These are phyloP conservation scores for Boulengeromyrus knoepffleri DNA, from an alignment of 2,113 vertebrate species.

Conservation along the genomic window DNA sequence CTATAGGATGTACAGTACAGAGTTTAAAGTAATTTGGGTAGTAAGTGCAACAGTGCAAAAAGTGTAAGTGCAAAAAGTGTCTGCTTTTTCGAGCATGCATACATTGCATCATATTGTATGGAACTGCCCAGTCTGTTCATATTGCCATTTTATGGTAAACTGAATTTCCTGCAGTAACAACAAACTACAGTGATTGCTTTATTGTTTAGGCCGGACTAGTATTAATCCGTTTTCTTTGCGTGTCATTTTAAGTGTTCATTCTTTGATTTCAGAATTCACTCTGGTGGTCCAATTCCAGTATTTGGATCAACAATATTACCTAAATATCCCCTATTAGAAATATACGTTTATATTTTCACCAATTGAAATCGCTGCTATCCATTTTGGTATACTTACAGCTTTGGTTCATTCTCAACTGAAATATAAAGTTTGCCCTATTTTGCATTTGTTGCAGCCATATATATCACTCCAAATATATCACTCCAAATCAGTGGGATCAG, in stretches of 20 bases:
- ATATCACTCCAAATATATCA: too few relatives aligned
- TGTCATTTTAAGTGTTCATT: background rate
- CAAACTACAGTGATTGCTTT: background rate
- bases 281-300: background rate
- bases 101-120: background rate
- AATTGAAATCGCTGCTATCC: too few relatives aligned
- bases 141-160: background rate
- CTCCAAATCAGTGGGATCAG: too few relatives aligned
- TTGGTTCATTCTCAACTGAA: too few relatives aligned
- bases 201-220: background rate
- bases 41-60: too few relatives aligned
- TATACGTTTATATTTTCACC: too few relatives aligned
- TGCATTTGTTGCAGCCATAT: too few relatives aligned
- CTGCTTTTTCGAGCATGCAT: background rate
- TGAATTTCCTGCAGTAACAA: background rate
- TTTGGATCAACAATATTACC: background rate
- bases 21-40: too few relatives aligned
- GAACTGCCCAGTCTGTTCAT: background rate
- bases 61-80: too few relatives aligned
- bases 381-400: too few relatives aligned
- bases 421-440: too few relatives aligned
- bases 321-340: background rate
- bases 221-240: background rate
- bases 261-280: background rate
- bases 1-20: background rate